Conservation (phyloP, 1,140 invertebrate genomes). For the Drusus annulatus region DNA sequence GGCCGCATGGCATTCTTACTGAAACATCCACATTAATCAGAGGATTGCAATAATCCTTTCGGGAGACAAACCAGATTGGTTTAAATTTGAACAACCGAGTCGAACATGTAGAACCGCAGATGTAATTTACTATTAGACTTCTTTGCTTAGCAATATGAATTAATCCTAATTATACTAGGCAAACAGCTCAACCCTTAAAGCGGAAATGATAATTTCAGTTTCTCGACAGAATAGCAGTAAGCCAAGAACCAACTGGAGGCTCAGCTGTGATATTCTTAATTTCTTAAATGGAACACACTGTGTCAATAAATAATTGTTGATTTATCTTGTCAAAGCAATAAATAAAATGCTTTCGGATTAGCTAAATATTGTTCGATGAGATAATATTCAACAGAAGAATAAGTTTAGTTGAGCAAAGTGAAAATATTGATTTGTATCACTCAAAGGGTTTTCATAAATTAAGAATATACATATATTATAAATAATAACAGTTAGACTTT, state of each 20-base stretch:
- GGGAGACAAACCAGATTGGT: too few species aligned
- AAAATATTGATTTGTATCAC: background rate
- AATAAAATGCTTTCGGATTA: too few species aligned
- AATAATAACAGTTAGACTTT: conserved; percentile 50
- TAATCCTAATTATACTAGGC: conserved; percentile 37
- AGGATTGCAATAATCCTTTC: background rate
- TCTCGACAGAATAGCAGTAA: too few species aligned
- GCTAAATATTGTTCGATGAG: too few species aligned
- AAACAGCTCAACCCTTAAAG: conserved; percentile 28
- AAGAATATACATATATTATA: conserved; percentile 46
- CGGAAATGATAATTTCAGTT: background rate
- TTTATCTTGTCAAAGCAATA: too few species aligned
- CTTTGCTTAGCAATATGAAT: conserved; percentile 31
- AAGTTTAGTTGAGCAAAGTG: too few species aligned
- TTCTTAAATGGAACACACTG: too few species aligned
- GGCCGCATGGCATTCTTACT: conserved; percentile 52
- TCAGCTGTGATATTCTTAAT: background rate
- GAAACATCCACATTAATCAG: conserved; percentile 3
- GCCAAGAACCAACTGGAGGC: background rate
- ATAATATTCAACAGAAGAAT: too few species aligned
- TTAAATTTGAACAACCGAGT: conserved; percentile 12
- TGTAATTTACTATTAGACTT: conserved; percentile 28
- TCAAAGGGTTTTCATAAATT: conserved; percentile 33
- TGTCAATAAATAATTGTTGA: too few species aligned
- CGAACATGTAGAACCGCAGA: conserved; percentile 54